phyloP scores from a whole-genome alignment of 1,140 invertebrate species.

The Cataglyphis hispanica region DNA sequence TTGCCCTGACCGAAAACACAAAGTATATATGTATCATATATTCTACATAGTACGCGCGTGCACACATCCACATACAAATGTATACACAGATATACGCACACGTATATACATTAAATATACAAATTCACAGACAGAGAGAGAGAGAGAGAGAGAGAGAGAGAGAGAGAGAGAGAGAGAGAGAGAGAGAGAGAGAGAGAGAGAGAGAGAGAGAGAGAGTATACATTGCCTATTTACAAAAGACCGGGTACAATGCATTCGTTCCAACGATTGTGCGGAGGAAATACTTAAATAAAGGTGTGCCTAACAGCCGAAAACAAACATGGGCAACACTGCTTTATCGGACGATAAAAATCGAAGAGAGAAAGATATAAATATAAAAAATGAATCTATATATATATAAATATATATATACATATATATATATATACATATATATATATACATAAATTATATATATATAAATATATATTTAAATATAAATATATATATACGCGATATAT shows the following conservation, averaged over 20 bases:
- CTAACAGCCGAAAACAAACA: slow-evolving; percentile 77
- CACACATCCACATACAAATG: slow-evolving; percentile 6
- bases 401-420: slow-evolving; percentile 82
- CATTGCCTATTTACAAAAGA: slow-evolving; percentile 59
- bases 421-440: slow-evolving; percentile 71
- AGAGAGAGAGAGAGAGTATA: not conserved
- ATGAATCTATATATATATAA: slow-evolving; percentile 80
- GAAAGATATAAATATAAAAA: slow-evolving; percentile 81
- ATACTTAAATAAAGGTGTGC: slow-evolving; percentile 80
- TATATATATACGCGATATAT: slow-evolving; percentile 73
- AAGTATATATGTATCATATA: slow-evolving; percentile 70
- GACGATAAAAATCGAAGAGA: slow-evolving; percentile 79
- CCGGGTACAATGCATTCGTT: slow-evolving; percentile 77
- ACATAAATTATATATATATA: slow-evolving; percentile 71
- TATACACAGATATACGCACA: slow-evolving; percentile 8
- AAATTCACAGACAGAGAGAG: slow-evolving; percentile 24
- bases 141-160: too few relatives aligned
- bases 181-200: too few relatives aligned
- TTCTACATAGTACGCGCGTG: slow-evolving; percentile 48
- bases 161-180: too few relatives aligned
- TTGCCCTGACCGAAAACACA: slow-evolving; percentile 75
- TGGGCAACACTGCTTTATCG: slow-evolving; percentile 80
- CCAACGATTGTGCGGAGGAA: slow-evolving; percentile 75
- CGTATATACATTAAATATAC: not conserved
- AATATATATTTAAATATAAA: slow-evolving; percentile 81